phyloP scores from a whole-genome alignment of 2,113 vertebrate genomes.

The Peucedramus taeniatus region DNA sequence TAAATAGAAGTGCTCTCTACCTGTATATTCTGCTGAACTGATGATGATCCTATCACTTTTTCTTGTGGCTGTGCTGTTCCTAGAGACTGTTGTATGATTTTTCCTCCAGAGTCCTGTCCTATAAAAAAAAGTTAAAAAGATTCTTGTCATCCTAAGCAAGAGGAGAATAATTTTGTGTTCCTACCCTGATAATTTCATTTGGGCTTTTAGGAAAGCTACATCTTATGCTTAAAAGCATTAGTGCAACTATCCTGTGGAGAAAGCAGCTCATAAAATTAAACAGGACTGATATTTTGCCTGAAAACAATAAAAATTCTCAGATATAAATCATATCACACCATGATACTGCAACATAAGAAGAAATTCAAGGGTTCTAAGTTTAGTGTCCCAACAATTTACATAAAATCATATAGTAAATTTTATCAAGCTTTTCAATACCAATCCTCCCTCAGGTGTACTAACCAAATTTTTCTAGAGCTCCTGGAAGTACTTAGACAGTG shows the following conservation, averaged over 20 bases:
- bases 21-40: conserved; percentile 69
- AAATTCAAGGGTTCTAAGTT: neutral
- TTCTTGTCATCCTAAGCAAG: neutral
- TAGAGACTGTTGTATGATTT: conserved; percentile 66
- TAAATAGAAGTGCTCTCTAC: conserved; percentile 13
- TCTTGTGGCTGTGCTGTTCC: conserved; percentile 69
- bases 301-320: neutral
- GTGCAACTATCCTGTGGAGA: neutral
- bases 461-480: neutral
- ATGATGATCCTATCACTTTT: conserved; percentile 65
- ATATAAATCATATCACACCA: neutral
- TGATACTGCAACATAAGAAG: neutral
- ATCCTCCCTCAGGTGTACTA: neutral
- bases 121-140: neutral
- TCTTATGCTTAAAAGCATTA: neutral
- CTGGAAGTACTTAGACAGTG: neutral
- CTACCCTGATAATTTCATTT: neutral
- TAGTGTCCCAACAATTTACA: neutral
- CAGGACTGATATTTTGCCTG: neutral
- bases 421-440: neutral
- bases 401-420: neutral
- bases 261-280: neutral
- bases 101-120: conserved; percentile 77
- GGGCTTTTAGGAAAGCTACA: neutral
- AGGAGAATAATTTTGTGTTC: neutral